Percentiles rank a stretch among this genome's conserved stretches.
phyloP scores from a whole-genome alignment of 2,113 vertebrate species.

The Candoia aspera region DNA sequence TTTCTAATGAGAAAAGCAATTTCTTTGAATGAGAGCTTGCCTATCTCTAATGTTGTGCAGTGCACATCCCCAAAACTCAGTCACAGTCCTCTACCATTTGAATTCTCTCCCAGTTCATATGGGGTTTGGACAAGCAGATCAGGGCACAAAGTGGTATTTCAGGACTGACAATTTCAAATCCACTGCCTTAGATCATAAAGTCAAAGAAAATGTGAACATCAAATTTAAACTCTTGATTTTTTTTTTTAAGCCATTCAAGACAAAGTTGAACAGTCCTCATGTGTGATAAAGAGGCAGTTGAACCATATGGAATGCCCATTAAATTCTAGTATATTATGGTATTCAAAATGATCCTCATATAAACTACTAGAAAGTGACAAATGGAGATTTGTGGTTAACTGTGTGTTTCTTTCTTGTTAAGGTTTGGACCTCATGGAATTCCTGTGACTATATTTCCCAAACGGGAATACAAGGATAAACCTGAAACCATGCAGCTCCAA shows the following conservation, averaged over 20 bases:
- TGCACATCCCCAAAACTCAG: background rate
- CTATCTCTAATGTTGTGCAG: background rate
- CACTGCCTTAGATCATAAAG: background rate
- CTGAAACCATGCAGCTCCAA: constrained; percentile 84
- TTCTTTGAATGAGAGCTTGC: background rate
- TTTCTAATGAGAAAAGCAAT: background rate
- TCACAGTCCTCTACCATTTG: background rate
- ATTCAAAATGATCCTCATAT: background rate
- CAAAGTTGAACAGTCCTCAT: background rate
- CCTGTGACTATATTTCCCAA: constrained; percentile 94
- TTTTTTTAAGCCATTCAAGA: background rate
- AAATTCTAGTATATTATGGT: background rate
- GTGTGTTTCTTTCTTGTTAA: constrained; percentile 66
- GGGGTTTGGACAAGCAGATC: background rate
- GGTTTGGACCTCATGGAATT: constrained; percentile 97
- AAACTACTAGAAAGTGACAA: constrained; percentile 21
- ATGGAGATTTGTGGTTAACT: constrained; percentile 2
- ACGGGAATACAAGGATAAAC: constrained; percentile 86
- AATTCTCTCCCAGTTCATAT: background rate
- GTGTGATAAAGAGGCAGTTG: background rate
- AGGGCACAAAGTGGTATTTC: background rate
- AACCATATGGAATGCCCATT: background rate
- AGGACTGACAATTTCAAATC: background rate
- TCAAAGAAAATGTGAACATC: background rate
- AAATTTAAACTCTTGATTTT: background rate